phyloP scores from a whole-genome alignment of 1,140 invertebrate species.

The Anagrus nilaparvatae region DNA sequence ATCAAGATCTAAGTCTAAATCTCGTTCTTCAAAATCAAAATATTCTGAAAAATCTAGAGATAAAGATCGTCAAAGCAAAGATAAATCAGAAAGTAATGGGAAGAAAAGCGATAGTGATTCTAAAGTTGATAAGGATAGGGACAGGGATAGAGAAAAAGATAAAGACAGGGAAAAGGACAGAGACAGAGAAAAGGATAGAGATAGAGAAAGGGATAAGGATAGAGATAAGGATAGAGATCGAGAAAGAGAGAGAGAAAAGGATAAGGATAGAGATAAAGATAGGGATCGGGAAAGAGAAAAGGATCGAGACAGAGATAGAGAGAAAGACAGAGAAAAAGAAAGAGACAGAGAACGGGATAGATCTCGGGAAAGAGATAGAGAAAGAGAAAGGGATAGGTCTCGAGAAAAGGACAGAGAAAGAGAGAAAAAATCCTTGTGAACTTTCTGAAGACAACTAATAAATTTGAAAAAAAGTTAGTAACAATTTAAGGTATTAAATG shows the following conservation, averaged over 20 bases:
- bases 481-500: too few relatives aligned
- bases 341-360: constrained; percentile 31
- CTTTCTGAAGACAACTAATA: too few relatives aligned
- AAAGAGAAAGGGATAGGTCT: constrained; percentile 26
- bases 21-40: constrained; percentile 36
- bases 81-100: constrained; percentile 40
- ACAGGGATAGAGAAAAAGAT: constrained; percentile 24
- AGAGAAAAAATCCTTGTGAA: constrained; percentile 21
- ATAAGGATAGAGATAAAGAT: constrained; percentile 28
- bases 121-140: constrained; percentile 21
- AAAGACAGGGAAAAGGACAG: constrained; percentile 36
- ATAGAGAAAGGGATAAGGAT: constrained; percentile 27
- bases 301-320: constrained; percentile 26
- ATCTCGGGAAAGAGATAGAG: constrained; percentile 27
- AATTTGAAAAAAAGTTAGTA: too few relatives aligned
- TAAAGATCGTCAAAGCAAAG: constrained; percentile 31
- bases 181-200: constrained; percentile 33
- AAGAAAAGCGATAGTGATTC: constrained; percentile 32
- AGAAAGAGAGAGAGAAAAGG: constrained; percentile 25
- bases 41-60: constrained; percentile 40
- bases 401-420: constrained; percentile 34
- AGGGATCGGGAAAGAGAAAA: constrained; percentile 32
- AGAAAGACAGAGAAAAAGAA: constrained; percentile 27
- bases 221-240: constrained; percentile 15
- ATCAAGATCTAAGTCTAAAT: constrained; percentile 39